Conservation (phyloP, 2,113 vertebrate species). For the Zootoca vivipara region DNA sequence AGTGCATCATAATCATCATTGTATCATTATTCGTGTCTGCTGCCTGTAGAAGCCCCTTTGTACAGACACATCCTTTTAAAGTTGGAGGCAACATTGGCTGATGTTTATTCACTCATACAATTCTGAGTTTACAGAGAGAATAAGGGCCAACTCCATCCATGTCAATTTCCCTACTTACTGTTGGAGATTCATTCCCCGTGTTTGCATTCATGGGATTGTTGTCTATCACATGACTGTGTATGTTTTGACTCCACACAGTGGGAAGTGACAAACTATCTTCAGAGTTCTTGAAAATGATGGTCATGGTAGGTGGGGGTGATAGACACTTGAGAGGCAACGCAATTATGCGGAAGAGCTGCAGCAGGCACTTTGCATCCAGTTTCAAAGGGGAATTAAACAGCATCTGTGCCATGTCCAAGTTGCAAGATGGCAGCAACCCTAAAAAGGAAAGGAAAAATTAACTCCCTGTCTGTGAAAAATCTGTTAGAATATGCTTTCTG, state of each 20-base stretch:
- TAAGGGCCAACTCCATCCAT: background rate
- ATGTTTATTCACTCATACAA: background rate
- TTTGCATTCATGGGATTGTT: too few species aligned
- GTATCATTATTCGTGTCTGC: background rate
- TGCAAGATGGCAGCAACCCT: background rate
- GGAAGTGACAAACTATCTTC: too few species aligned
- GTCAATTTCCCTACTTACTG: background rate
- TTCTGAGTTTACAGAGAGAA: background rate
- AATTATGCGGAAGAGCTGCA: background rate
- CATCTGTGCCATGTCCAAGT: background rate
- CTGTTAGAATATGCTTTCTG: background rate
- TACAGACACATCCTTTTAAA: background rate
- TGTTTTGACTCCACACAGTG: too few species aligned
- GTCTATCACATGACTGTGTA: too few species aligned
- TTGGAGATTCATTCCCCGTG: too few species aligned
- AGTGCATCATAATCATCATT: background rate
- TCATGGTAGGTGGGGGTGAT: background rate
- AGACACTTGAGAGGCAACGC: background rate
- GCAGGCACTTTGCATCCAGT: background rate
- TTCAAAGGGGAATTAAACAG: background rate
- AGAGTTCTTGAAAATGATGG: background rate
- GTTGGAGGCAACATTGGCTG: background rate
- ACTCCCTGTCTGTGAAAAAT: background rate
- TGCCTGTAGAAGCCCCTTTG: background rate
- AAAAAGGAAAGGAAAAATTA: background rate